A percentile compares a stretch with the other conserved stretches of the same genome.
These are phyloP conservation scores for Macropis europaea DNA, from an alignment of 2,888 invertebrate species.

Conservation along the genomic window DNA sequence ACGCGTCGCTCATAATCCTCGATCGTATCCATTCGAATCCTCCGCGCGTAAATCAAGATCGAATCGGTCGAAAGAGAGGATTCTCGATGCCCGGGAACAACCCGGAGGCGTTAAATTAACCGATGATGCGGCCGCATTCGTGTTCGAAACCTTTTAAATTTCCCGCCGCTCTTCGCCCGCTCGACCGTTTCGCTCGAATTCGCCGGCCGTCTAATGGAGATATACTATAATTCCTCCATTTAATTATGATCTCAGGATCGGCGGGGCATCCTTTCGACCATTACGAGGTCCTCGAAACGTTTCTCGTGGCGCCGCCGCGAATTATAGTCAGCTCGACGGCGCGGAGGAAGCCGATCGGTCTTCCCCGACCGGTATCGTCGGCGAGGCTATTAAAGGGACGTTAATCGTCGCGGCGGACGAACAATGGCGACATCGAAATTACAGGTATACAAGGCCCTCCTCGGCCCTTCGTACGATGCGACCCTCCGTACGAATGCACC, in stretches of 20 bases:
- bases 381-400: slow-evolving; percentile 65
- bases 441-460: slow-evolving; percentile 57
- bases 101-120: not conserved
- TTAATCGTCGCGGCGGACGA: slow-evolving; percentile 64
- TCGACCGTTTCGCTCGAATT: no score
- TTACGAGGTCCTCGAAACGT: slow-evolving; percentile 34
- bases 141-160: not conserved
- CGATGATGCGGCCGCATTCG: not conserved
- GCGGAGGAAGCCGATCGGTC: slow-evolving; percentile 48
- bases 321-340: slow-evolving; percentile 23
- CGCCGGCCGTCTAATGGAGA: no score
- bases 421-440: slow-evolving; percentile 68
- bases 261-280: slow-evolving; percentile 12
- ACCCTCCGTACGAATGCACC: slow-evolving; percentile 8
- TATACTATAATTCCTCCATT: not conserved
- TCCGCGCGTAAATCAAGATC: slow-evolving; percentile 27
- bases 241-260: slow-evolving; percentile 41
- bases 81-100: not conserved
- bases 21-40: slow-evolving; percentile 2
- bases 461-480: not conserved
- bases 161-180: not conserved
- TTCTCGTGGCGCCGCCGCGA: slow-evolving; percentile 32
- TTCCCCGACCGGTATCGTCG: slow-evolving; percentile 55
- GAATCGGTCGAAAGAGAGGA: not conserved
- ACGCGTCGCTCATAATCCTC: slow-evolving; percentile 43